Base-by-base conservation (phyloP, 2,888 invertebrate genomes). In the Protula sp. region DNA sequence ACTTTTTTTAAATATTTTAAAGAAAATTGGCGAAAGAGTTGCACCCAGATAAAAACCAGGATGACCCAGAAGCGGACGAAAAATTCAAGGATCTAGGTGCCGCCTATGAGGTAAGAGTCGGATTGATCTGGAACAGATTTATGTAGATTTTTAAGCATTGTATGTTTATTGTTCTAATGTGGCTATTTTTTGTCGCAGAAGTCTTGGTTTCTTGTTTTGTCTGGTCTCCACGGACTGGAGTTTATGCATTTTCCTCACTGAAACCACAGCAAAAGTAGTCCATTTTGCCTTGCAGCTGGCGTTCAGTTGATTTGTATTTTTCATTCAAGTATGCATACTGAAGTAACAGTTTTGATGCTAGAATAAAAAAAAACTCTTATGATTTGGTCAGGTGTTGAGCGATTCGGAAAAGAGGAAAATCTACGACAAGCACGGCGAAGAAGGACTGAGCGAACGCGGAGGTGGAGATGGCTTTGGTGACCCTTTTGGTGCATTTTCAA, bases 31-130 rank as follows among this genome's bases (percentile, higher is more conserved):
- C 99, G 26, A 97, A 94, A 84, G 92, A 94, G 80, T 83, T 94
- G 65, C 99, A 99, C 86, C 99, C 99, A 19, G 99, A 99, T 77
- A 95, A 94, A 80, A 98, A 99, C 81, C 88, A 88, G 78, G 90
- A 91, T 81, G 97, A 99, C 83, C 92, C 94, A 0, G 86, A 90
- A 58, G 92, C 99, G 0, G 90, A 92, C 0, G 87, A 89, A 72
- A 94, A 94, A 81, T 99, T 99, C 79, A 92, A 94, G 83, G 94
- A 97, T 78, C 84, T 98, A 54, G 92, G 94, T 29, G 94, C 94
- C 9, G 98, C 97, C 0, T 98, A 98, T 78, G 97, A 97, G 82
- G 94, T 83, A 62, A 57, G 47, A n/a, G n/a, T n/a, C n/a, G n/a
- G n/a, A n/a, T n/a, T n/a, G n/a, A n/a, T n/a, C n/a, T n/a, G 52